Conservation (phyloP, 2,113 vertebrate genomes). For the Etheostoma cragini region DNA sequence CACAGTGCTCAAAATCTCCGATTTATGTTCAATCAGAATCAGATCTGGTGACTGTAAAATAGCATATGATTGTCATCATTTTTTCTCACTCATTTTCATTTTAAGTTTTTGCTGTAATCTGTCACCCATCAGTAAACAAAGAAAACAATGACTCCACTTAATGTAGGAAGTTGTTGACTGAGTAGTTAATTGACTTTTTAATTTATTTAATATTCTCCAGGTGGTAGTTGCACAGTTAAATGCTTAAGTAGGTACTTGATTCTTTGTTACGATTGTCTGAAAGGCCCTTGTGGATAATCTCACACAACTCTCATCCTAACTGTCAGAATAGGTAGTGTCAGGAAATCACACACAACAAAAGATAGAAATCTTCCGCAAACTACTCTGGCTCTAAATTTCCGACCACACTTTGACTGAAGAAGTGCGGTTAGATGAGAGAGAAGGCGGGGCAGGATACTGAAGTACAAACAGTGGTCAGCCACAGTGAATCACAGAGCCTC, state of each 20-base stretch:
- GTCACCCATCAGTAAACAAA: not conserved
- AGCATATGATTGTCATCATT: not conserved
- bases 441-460: conserved; percentile 68
- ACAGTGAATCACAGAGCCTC: conserved; percentile 73
- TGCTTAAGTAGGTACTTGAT: not conserved
- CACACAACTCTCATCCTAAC: conserved; percentile 14
- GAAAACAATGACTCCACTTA: not conserved
- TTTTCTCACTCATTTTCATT: not conserved
- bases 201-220: not conserved
- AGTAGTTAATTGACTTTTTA: not conserved
- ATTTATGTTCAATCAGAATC: not conserved
- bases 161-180: not conserved
- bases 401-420: conserved; percentile 56
- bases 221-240: not conserved
- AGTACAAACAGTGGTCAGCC: conserved; percentile 73
- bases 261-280: not conserved
- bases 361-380: conserved; percentile 62
- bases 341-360: conserved; percentile 44
- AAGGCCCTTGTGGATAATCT: conserved; percentile 14
- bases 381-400: conserved; percentile 53
- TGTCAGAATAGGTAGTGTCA: conserved; percentile 34
- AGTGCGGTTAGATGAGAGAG: conserved; percentile 62
- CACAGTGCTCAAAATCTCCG: not conserved
- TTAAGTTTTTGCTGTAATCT: not conserved
- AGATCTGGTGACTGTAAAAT: not conserved